A percentile compares a stretch with the other conserved stretches of the same genome.
Evolutionary conservation across 92 coral and sea anemone species (phyloP).

Genomic region (Umimayanthus chanpuru): DNA sequence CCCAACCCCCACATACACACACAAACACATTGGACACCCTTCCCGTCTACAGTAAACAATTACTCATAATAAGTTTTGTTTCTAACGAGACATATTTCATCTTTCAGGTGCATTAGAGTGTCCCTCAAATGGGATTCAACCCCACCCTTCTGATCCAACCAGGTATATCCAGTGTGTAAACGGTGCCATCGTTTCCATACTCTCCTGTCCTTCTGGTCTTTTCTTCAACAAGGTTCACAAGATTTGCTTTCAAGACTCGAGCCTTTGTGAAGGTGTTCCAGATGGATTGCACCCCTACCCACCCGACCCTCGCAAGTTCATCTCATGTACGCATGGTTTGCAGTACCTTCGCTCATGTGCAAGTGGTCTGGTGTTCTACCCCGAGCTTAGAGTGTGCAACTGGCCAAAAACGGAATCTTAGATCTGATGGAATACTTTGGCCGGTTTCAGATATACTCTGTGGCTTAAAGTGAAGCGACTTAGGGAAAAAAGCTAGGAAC

Average conservation of each 20-base stretch:
- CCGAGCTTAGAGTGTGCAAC: not conserved
- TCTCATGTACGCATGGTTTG: not conserved
- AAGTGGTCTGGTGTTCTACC: not conserved
- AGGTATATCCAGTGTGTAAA: slow-evolving; percentile 7
- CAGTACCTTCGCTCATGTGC: not conserved
- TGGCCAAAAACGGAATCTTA: not conserved
- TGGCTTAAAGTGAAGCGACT: too few species aligned
- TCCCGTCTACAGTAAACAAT: too few species aligned
- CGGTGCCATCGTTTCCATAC: not conserved
- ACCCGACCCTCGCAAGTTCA: not conserved
- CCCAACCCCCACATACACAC: too few species aligned
- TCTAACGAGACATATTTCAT: not conserved
- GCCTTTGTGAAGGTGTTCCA: not conserved
- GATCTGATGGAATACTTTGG: too few species aligned
- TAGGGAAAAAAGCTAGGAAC: too few species aligned
- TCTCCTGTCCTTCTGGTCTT: not conserved
- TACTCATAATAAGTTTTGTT: not conserved
- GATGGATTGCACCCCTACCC: slow-evolving; percentile 15
- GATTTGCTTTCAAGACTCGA: not conserved
- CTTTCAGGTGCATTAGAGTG: not conserved
- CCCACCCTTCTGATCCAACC: slow-evolving; percentile 5
- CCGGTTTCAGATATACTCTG: too few species aligned
- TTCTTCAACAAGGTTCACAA: not conserved
- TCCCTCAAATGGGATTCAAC: not conserved
- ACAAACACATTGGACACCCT: too few species aligned